Percentiles rank a stretch among this genome's conserved stretches.
Conservation (phyloP, 2,113 vertebrate genomes). For the Marcusenius ussheri region DNA sequence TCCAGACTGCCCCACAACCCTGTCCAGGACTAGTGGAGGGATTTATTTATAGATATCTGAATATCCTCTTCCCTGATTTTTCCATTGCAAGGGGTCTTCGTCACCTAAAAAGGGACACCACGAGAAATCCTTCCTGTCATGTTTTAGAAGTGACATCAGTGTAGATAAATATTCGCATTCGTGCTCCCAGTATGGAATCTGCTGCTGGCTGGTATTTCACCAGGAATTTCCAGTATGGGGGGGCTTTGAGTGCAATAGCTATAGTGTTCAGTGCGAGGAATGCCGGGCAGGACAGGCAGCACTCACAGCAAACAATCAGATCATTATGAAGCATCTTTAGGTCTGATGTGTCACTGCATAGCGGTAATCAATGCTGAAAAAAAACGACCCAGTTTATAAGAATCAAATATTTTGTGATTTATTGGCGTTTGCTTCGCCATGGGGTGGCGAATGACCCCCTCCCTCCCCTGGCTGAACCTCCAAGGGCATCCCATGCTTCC, state of each 20-base stretch:
- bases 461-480: background rate
- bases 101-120: background rate
- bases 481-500: background rate
- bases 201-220: background rate
- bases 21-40: background rate
- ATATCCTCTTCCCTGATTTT: background rate
- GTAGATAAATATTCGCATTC: background rate
- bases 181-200: background rate
- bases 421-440: background rate
- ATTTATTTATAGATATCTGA: background rate
- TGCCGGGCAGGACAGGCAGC: background rate
- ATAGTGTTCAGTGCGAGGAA: background rate
- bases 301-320: background rate
- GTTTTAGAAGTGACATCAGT: background rate
- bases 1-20: background rate
- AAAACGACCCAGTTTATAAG: background rate
- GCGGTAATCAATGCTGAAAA: background rate
- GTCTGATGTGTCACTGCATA: background rate
- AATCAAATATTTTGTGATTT: background rate
- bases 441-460: background rate
- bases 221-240: background rate
- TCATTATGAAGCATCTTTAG: background rate
- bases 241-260: background rate
- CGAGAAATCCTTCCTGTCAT: background rate
- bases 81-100: background rate